These are phyloP conservation scores for Gadus macrocephalus DNA, from an alignment of 2,113 vertebrate species.

Conservation along the genomic window DNA sequence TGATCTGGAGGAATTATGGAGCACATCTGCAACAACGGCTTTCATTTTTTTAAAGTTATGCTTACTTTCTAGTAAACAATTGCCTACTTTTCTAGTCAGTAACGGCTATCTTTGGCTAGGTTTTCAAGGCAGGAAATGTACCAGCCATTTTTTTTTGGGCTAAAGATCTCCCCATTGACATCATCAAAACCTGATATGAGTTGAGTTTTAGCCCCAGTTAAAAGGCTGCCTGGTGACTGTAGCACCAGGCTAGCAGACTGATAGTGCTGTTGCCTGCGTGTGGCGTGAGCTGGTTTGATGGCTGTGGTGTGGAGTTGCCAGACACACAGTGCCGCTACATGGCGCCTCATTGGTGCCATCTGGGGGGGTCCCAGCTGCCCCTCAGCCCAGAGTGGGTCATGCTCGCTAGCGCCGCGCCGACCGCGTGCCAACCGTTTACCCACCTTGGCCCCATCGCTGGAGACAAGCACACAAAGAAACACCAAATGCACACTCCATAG, in stretches of 20 bases:
- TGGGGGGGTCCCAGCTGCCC: constrained; percentile 5
- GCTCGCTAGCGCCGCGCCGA: neutral
- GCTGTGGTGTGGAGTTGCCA: neutral
- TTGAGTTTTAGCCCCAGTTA: neutral
- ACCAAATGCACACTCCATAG: neutral
- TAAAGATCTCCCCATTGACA: neutral
- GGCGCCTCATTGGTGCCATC: neutral
- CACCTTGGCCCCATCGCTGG: neutral
- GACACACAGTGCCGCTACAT: neutral
- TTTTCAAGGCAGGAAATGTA: too few relatives aligned
- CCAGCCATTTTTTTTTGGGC: neutral
- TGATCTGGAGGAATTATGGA: neutral
- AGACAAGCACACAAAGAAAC: neutral
- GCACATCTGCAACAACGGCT: too few relatives aligned
- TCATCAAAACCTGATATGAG: neutral
- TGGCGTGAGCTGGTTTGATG: neutral
- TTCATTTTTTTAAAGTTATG: too few relatives aligned
- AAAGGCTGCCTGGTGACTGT: neutral
- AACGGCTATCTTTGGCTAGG: too few relatives aligned
- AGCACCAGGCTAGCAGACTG: neutral
- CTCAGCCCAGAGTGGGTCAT: neutral
- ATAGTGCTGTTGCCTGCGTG: neutral
- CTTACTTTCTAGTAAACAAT: too few relatives aligned
- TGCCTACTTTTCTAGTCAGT: too few relatives aligned
- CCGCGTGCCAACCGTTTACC: neutral